Percentiles rank a stretch among this genome's conserved stretches.
phyloP scores from a whole-genome alignment of 2,888 invertebrate species.

The Eilema depressum region DNA sequence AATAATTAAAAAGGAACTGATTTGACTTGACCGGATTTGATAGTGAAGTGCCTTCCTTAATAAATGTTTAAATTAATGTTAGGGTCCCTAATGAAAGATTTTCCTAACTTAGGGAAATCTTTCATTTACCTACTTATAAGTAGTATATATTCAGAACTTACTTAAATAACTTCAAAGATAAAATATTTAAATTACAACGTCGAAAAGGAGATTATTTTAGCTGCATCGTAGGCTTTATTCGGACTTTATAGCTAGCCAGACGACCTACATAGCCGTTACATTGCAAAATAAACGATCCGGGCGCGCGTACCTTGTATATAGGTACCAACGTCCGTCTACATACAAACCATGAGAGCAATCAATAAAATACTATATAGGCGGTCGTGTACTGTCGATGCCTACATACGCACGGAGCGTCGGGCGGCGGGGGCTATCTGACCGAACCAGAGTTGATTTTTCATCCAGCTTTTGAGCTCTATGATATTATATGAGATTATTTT shows the following conservation, averaged over 20 bases:
- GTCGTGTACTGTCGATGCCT: slow-evolving; percentile 48
- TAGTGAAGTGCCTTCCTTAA: too few species aligned
- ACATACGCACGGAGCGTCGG: slow-evolving; percentile 34
- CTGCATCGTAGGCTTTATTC: slow-evolving; percentile 22
- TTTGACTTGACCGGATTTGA: too few species aligned
- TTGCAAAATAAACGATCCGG: slow-evolving; percentile 61
- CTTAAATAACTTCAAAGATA: too few species aligned
- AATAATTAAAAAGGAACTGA: too few species aligned
- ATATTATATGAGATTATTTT: not conserved
- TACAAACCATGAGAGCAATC: slow-evolving; percentile 60
- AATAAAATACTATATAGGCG: slow-evolving; percentile 56
- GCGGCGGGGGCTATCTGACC: slow-evolving; percentile 50
- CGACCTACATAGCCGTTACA: slow-evolving; percentile 60
- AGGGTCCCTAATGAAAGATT: too few species aligned
- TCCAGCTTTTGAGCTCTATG: slow-evolving; percentile 7
- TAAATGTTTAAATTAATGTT: too few species aligned
- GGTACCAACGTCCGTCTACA: slow-evolving; percentile 63
- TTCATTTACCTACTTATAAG: too few species aligned
- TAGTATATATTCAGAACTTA: too few species aligned
- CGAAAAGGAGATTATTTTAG: not conserved
- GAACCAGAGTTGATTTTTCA: slow-evolving; percentile 49
- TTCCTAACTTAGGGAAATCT: too few species aligned
- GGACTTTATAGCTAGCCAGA: slow-evolving; percentile 48
- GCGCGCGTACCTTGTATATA: slow-evolving; percentile 53
- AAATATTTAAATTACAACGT: too few species aligned